These are phyloP conservation scores for Hypanus sabinus DNA, from an alignment of 2,113 vertebrate genomes.

Conservation along the genomic window DNA sequence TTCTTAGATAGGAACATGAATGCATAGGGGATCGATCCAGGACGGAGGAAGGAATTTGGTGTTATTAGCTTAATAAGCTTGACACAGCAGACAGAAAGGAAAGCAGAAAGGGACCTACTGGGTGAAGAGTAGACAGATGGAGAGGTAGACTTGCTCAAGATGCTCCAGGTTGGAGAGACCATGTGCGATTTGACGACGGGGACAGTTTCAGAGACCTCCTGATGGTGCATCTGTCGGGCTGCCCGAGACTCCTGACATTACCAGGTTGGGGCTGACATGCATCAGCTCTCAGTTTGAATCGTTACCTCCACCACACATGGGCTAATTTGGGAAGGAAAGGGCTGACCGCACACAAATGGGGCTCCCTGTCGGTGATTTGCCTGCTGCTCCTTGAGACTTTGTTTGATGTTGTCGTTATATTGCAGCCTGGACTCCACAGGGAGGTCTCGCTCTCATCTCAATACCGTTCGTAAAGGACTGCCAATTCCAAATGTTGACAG, in stretches of 20 bases:
- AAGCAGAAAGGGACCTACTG: no score
- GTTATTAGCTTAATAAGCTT: no score
- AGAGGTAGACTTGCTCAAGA: neutral
- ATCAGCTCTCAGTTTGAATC: constrained; percentile 15
- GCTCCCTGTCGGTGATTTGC: neutral
- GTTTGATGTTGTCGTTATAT: constrained; percentile 12
- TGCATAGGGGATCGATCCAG: no score
- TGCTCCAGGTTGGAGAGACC: neutral
- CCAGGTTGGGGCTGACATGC: neutral
- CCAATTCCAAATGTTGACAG: neutral
- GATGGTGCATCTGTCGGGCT: no score
- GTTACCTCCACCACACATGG: neutral
- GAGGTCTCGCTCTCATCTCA: neutral
- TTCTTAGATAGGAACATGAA: no score
- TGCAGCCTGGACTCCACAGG: neutral
- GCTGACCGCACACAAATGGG: neutral
- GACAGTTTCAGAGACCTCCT: neutral
- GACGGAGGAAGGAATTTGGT: no score
- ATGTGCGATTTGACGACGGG: neutral
- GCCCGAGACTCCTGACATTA: neutral
- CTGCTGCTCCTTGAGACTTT: neutral
- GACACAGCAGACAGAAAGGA: no score
- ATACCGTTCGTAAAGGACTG: neutral
- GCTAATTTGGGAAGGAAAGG: neutral
- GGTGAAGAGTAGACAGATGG: neutral